Base-by-base conservation (phyloP, 2,888 invertebrate genomes). In the Thumatha senex region DNA sequence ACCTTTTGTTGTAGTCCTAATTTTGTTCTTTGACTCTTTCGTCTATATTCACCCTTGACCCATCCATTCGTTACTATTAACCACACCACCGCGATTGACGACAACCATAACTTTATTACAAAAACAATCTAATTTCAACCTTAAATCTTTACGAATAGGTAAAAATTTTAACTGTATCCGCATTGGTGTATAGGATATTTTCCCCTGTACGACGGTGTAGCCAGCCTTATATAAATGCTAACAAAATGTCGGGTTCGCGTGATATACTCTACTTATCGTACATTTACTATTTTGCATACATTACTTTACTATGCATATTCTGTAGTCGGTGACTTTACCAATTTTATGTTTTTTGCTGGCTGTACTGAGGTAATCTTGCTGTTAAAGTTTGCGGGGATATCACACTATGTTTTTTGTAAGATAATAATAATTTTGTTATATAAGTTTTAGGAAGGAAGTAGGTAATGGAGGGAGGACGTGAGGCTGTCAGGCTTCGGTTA, bases 211-310 rank as follows among this genome's bases (percentile, higher is more conserved):
- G 54, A 36, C 56, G 58, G 61, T 71, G 76, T 76, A 79, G 57
- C 70, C 74, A 72, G 70, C 70, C 70, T 81, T 83, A 84, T 86
- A 84, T 86, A 82, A 86, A 88, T 86, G 86, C 74, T 86, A 86
- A 87, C 87, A 86, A 89, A 90, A 90, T 89, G 89, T 84, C 70
- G 75, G 79, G 77, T 82, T 90, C 78, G 89, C 89, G 89, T 90
- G 89, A 80, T 82, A 78, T 74, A 70, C 68, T 65, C 74, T 83
- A 89, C 84, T 89, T 89, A 88, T 74, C 78, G 76, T 82, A 76
- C 74, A 78, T 79, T 80, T 77, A 80, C 81, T 87, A 86, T 86
- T 90, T 89, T 88, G 89, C 89, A 89, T 89, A 87, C 80, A 86
- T 89, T 86, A 87, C 74, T 67, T 65, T 61, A 67, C 62, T 72